phyloP scores from a whole-genome alignment of 1,140 invertebrate species.

The Melanaphis sacchari region DNA sequence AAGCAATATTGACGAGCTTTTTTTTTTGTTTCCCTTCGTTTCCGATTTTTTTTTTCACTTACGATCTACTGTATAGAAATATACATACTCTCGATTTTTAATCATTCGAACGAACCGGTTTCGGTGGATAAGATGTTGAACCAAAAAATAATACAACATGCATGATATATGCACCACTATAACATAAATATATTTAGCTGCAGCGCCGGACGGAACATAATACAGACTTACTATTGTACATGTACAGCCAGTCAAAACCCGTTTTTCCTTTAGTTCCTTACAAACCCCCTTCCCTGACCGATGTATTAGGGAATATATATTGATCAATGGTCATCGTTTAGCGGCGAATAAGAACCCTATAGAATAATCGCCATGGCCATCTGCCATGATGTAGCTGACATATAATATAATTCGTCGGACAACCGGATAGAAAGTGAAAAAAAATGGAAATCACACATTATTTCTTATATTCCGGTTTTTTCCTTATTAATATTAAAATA shows the following conservation, averaged over 20 bases:
- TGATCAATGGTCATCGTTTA: neutral
- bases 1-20: neutral
- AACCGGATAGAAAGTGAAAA: constrained; percentile 46
- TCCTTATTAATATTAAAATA: neutral
- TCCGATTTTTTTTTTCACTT: constrained; percentile 16
- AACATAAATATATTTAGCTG: neutral
- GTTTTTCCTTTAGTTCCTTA: neutral
- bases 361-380: neutral
- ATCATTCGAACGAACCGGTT: constrained; percentile 33
- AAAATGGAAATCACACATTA: neutral
- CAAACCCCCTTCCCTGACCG: neutral
- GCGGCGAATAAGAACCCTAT: neutral
- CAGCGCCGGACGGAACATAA: neutral
- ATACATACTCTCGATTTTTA: constrained; percentile 30
- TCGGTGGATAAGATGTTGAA: constrained; percentile 32
- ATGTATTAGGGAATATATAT: neutral
- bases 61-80: neutral
- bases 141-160: constrained; percentile 33
- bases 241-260: neutral
- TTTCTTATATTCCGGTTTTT: constrained; percentile 9
- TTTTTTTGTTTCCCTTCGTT: constrained; percentile 34
- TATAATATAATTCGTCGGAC: neutral
- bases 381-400: neutral
- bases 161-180: constrained; percentile 9
- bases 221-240: neutral